phyloP scores from a whole-genome alignment of 1,140 invertebrate genomes.

The Myzus persicae region DNA sequence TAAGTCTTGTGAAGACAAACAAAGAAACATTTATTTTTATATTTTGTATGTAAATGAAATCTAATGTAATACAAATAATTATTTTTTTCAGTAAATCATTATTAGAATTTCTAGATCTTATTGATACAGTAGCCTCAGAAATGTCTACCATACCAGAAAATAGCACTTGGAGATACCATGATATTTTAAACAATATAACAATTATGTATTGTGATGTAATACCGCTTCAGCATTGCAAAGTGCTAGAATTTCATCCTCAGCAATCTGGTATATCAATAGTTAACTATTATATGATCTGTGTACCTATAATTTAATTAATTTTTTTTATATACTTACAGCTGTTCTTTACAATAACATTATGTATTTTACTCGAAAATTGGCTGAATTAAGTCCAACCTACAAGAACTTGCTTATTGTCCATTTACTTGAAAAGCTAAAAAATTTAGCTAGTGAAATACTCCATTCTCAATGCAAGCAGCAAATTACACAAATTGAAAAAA shows the following conservation, averaged over 20 bases:
- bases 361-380: conserved; percentile 81
- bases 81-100: conserved; percentile 54
- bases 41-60: not conserved
- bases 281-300: not conserved
- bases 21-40: too few species aligned
- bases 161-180: conserved; percentile 73
- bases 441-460: conserved; percentile 77
- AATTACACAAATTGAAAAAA: conserved; percentile 75
- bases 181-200: conserved; percentile 77
- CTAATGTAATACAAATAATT: conserved; percentile 16
- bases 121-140: conserved; percentile 46
- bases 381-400: conserved; percentile 72
- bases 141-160: conserved; percentile 62
- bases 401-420: conserved; percentile 59
- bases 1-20: too few species aligned
- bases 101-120: conserved; percentile 56
- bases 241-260: conserved; percentile 82
- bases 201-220: conserved; percentile 80
- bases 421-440: conserved; percentile 73
- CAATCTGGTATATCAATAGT: conserved; percentile 73
- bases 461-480: conserved; percentile 76
- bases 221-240: conserved; percentile 79
- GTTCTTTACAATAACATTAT: conserved; percentile 90
- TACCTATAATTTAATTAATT: not conserved
- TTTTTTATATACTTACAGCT: conserved; percentile 47